These are phyloP conservation scores for Psilopsiagon aymara DNA, from an alignment of 2,113 vertebrate species.

Conservation along the genomic window DNA sequence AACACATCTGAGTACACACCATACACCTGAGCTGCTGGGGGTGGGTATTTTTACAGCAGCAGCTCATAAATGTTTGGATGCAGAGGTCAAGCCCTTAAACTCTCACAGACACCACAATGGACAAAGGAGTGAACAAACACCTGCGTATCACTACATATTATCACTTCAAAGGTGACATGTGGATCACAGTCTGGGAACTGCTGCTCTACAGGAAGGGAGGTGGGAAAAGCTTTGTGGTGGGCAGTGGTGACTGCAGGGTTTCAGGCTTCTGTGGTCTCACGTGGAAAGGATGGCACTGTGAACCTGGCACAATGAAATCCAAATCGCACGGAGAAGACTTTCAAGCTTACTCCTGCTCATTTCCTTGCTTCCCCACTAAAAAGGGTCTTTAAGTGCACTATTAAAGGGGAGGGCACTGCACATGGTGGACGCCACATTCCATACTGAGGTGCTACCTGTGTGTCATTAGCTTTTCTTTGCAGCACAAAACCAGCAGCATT, in stretches of 20 bases:
- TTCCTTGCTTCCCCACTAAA: background rate
- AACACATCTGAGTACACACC: background rate
- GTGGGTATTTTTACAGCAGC: slow-evolving; percentile 45
- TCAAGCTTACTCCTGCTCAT: background rate
- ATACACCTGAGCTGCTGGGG: background rate
- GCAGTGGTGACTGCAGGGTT: background rate
- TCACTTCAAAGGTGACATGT: slow-evolving; percentile 62
- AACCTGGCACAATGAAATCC: background rate
- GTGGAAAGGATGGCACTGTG: background rate
- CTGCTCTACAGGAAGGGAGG: background rate
- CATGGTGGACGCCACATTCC: background rate
- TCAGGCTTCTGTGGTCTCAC: background rate
- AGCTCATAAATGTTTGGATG: slow-evolving; percentile 24
- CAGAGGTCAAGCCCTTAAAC: slow-evolving; percentile 54
- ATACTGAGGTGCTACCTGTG: background rate
- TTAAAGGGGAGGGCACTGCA: background rate
- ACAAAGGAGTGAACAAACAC: slow-evolving; percentile 62
- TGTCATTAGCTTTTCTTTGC: background rate
- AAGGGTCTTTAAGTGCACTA: background rate
- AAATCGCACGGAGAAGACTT: background rate
- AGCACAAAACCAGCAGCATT: background rate
- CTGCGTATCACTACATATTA: background rate
- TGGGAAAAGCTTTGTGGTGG: background rate
- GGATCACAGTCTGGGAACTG: slow-evolving; percentile 30
- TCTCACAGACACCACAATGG: slow-evolving; percentile 6